Base-by-base conservation (phyloP, 2,888 invertebrate genomes). In the Athripsodes cinereus region DNA sequence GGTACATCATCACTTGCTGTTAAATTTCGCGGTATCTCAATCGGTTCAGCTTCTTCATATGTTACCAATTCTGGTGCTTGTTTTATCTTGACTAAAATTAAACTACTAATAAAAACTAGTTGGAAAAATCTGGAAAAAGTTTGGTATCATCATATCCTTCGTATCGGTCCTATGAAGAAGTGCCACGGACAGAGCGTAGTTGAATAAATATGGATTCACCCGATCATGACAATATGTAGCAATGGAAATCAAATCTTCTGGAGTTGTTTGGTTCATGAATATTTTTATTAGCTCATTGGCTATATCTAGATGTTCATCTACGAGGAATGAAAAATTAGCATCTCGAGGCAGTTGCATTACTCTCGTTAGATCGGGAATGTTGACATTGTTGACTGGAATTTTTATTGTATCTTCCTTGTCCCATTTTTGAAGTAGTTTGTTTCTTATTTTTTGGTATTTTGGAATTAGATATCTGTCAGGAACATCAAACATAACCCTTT, bases 51-150 rank as follows among this genome's bases (percentile, higher is more conserved):
- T 66, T 89, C 82, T 0, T 78, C 74, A 10, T 85, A 85, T 2
- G 76, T 67, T 0, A 79, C 76, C 1, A 84, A 81, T 1, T 87
- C 75, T 26, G 79, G 81, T 53, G 84, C 81, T 69, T 86, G 85
- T 68, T 88, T 87, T 13, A 87, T 78, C 0, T 87, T 89, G 52
- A 80, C 75, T 1, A 81, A 74, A 68, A 92, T 85, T 2, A 87
- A 80, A 34, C 84, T 81, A 10, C 88, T 83, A 66, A 90, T 89
- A 66, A 92, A 74, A 71, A 88, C n/a, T n/a, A n/a, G n/a, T n/a
- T 0, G 93, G 94, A 70, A 93, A 91, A 0, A 84, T 78, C 70
- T 91, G 87, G 40, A 84, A 82, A 62, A 92, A 82, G 0, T 88
- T 83, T 0, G 92, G 92, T 52, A 90, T 71, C 26, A 3, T 26